Evolutionary conservation across 2,113 vertebrate genomes (phyloP).

Genomic region (Zonotrichia leucophrys): DNA sequence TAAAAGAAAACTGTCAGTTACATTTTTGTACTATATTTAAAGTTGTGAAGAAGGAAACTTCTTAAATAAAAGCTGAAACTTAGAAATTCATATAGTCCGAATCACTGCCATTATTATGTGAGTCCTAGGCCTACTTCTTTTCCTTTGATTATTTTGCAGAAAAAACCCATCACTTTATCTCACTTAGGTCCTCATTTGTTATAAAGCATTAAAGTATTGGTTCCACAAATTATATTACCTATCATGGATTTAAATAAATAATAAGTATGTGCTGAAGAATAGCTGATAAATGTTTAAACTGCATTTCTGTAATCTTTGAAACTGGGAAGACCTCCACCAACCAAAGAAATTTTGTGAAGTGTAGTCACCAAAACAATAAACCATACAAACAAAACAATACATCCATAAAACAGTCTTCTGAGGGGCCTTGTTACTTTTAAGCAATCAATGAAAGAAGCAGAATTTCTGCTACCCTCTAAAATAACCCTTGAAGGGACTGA

Average conservation of each 20-base stretch:
- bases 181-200: background rate
- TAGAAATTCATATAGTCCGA: background rate
- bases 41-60: background rate
- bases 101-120: background rate
- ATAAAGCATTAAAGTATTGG: background rate
- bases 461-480: background rate
- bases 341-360: background rate
- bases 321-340: background rate
- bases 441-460: background rate
- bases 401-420: background rate
- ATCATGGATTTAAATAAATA: background rate
- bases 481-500: background rate
- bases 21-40: background rate
- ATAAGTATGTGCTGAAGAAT: background rate
- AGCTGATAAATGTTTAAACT: background rate
- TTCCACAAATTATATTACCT: background rate
- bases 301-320: background rate
- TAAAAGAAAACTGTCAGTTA: background rate
- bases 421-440: background rate
- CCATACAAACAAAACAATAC: background rate
- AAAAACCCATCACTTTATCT: background rate
- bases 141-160: background rate
- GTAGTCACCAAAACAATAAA: background rate
- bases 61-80: background rate
- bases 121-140: background rate